phyloP scores from a whole-genome alignment of 2,113 vertebrate species.

The Cyprinodon variegatus region DNA sequence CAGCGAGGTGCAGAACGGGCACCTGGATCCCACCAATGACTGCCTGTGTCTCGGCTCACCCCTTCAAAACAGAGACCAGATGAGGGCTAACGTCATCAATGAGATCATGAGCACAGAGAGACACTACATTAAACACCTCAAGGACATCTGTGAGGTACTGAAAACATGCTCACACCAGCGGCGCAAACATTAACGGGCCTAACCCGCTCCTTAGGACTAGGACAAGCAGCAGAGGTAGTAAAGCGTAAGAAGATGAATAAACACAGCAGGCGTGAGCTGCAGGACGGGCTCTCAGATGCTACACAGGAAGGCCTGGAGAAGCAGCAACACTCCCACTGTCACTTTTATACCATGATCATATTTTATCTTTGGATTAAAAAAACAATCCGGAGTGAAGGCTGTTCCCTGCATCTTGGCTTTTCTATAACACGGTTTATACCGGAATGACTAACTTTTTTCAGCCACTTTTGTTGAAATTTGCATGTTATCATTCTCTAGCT shows the following conservation, averaged over 20 bases:
- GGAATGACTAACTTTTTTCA: too few relatives aligned
- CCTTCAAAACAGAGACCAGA: conserved; percentile 97
- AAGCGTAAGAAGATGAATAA: conserved; percentile 16
- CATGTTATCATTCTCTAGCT: too few relatives aligned
- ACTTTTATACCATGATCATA: conserved; percentile 24
- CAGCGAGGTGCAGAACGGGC: conserved; percentile 96
- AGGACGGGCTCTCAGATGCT: conserved; percentile 13
- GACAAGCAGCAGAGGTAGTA: conserved; percentile 3
- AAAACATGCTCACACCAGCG: conserved; percentile 18
- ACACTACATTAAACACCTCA: conserved; percentile 99
- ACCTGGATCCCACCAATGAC: conserved; percentile 93
- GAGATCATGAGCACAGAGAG: conserved; percentile 99
- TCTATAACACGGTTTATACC: too few relatives aligned
- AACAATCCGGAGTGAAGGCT: conserved; percentile 29
- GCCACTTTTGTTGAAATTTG: too few relatives aligned
- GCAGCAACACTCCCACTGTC: conserved; percentile 59
- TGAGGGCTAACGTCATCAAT: conserved; percentile 99
- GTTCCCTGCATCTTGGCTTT: conserved; percentile 14
- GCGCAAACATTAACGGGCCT: conserved; percentile 3
- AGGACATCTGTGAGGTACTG: conserved; percentile 97
- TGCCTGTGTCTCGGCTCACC: conserved; percentile 95
- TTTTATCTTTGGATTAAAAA: conserved; percentile 21
- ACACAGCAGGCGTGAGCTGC: background rate
- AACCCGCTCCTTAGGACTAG: background rate
- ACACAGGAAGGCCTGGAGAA: conserved; percentile 12